A percentile compares a stretch with the other conserved stretches of the same genome.
Conservation (phyloP, 1,140 invertebrate genomes). For the Pogonognathellus flavescens region DNA sequence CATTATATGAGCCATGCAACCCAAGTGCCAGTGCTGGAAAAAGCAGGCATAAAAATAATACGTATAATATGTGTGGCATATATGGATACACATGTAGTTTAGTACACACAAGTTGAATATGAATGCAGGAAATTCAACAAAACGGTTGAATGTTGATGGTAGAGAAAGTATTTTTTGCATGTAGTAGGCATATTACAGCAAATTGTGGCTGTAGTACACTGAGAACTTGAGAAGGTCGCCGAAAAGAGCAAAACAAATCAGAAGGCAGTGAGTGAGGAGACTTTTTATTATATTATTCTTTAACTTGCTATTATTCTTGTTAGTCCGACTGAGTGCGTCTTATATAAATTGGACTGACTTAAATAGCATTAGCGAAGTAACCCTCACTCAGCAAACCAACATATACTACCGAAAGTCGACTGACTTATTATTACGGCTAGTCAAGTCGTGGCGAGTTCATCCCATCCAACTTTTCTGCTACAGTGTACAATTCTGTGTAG, state of each 20-base stretch:
- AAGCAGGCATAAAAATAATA: not conserved
- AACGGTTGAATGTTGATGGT: not conserved
- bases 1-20: not conserved
- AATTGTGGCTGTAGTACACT: not conserved
- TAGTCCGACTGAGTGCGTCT: no score
- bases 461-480: constrained; percentile 20
- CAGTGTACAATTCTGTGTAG: not conserved
- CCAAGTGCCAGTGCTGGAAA: not conserved
- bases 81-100: not conserved
- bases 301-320: not conserved
- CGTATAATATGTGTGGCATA: no score
- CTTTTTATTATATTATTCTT: constrained; percentile 44
- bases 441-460: constrained; percentile 7
- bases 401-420: constrained; percentile 11
- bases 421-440: constrained; percentile 36
- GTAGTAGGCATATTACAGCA: not conserved
- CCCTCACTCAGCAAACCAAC: not conserved
- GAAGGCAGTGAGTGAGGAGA: constrained; percentile 7
- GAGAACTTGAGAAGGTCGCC: constrained; percentile 1
- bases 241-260: constrained; percentile 26
- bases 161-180: not conserved
- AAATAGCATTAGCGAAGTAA: not conserved
- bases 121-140: not conserved
- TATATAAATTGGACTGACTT: no score
- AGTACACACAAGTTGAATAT: not conserved